phyloP scores from a whole-genome alignment of 2,888 invertebrate genomes.

The Lasioglossum malachurum region DNA sequence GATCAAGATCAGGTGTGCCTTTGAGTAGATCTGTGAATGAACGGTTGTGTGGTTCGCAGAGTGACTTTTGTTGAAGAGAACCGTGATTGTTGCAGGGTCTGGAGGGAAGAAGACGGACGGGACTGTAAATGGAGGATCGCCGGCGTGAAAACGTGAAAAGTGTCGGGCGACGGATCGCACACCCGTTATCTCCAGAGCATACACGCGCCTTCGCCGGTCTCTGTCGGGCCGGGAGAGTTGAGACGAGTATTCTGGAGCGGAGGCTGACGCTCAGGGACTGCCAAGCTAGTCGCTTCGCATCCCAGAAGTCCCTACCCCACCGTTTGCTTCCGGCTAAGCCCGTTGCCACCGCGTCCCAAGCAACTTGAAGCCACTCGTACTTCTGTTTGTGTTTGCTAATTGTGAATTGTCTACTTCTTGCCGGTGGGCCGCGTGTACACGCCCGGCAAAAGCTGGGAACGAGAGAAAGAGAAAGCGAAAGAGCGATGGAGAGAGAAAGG shows the following conservation, averaged over 20 bases:
- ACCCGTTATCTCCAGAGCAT: conserved; percentile 69
- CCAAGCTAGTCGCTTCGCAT: conserved; percentile 77
- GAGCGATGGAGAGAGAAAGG: conserved; percentile 15
- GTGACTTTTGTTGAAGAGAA: background rate
- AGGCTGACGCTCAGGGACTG: conserved; percentile 73
- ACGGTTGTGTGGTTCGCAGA: background rate
- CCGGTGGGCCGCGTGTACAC: conserved; percentile 67
- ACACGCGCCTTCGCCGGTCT: conserved; percentile 67
- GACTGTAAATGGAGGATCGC: background rate
- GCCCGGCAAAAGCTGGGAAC: conserved; percentile 48
- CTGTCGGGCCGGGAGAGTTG: conserved; percentile 65
- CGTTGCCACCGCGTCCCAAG: conserved; percentile 74
- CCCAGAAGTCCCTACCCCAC: conserved; percentile 74
- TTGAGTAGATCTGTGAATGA: too few species aligned
- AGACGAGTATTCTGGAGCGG: conserved; percentile 72
- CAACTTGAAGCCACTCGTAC: conserved; percentile 81
- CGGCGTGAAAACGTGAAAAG: conserved; percentile 1
- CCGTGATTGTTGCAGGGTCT: background rate
- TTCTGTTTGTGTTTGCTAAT: conserved; percentile 85
- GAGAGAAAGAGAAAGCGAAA: conserved; percentile 9
- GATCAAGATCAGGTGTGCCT: background rate
- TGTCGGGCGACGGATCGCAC: conserved; percentile 30
- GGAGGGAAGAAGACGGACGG: background rate
- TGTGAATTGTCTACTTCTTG: conserved; percentile 84
- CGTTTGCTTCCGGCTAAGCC: conserved; percentile 79